Conservation (phyloP, 2,113 vertebrate species). For the Salminus brasiliensis region DNA sequence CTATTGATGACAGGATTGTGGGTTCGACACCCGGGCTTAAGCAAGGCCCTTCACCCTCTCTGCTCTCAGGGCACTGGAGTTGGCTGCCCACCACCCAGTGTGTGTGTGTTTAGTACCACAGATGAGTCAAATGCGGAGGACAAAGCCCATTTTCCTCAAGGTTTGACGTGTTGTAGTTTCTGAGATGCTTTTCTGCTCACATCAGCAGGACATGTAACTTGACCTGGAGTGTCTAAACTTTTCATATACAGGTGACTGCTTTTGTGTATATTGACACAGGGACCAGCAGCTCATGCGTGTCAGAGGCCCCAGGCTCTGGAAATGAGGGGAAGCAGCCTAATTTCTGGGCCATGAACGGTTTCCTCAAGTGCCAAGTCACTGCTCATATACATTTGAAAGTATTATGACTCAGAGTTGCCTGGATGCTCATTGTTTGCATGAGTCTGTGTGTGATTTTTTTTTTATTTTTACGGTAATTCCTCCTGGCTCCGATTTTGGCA, state of each 20-base stretch:
- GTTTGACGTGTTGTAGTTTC: too few species aligned
- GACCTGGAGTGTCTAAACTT: too few species aligned
- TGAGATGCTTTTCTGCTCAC: too few species aligned
- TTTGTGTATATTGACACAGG: background rate
- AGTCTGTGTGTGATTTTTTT: background rate
- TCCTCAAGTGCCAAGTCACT: background rate
- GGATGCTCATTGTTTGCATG: constrained; percentile 16
- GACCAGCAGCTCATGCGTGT: background rate
- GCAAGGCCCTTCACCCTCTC: too few species aligned
- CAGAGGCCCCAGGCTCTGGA: background rate
- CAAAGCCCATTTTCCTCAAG: too few species aligned
- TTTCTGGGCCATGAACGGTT: background rate
- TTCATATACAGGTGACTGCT: background rate
- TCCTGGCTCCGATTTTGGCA: background rate
- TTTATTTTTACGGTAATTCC: constrained; percentile 17
- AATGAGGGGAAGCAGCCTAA: background rate
- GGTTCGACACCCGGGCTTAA: too few species aligned
- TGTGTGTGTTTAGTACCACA: too few species aligned
- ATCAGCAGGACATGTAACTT: too few species aligned
- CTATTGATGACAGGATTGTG: too few species aligned
- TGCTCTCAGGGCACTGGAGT: too few species aligned
- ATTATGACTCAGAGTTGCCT: constrained; percentile 2
- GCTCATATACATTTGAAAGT: background rate
- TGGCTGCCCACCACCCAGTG: too few species aligned
- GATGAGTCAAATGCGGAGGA: too few species aligned